These are phyloP conservation scores for Dynastes hyllus DNA, from an alignment of 2,888 invertebrate species.

Conservation along the genomic window DNA sequence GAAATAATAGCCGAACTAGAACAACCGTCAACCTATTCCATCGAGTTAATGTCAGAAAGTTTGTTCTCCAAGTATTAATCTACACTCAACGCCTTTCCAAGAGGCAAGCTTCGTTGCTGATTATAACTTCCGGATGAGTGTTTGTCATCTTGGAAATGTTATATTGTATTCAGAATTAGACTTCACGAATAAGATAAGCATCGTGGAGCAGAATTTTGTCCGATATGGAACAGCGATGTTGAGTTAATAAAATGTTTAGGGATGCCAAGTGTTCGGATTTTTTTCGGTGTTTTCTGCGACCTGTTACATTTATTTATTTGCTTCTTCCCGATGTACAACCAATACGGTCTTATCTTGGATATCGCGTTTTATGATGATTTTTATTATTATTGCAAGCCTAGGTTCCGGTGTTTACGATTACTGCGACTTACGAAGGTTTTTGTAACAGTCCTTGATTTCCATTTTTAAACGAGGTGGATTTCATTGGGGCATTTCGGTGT, in stretches of 20 bases:
- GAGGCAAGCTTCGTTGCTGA: constrained; percentile 11
- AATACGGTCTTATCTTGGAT: too few relatives aligned
- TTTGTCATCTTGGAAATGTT: constrained; percentile 44
- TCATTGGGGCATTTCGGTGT: too few relatives aligned
- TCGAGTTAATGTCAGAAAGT: constrained; percentile 33
- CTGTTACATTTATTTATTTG: too few relatives aligned
- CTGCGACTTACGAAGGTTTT: too few relatives aligned
- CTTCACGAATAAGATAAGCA: not conserved
- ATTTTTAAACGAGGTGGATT: too few relatives aligned
- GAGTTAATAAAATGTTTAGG: not conserved
- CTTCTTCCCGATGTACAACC: too few relatives aligned
- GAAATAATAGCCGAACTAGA: constrained; percentile 13
- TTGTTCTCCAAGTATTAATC: constrained; percentile 26
- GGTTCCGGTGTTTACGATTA: too few relatives aligned
- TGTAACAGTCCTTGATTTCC: too few relatives aligned
- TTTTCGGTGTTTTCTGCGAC: too few relatives aligned
- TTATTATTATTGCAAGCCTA: too few relatives aligned
- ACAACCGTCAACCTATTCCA: constrained; percentile 31
- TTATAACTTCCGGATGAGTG: constrained; percentile 40
- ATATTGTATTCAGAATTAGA: constrained; percentile 43
- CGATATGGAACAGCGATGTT: not conserved
- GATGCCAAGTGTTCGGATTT: not conserved
- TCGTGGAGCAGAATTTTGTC: not conserved
- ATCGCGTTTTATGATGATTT: too few relatives aligned
- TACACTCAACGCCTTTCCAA: not conserved